Base-by-base conservation (phyloP, 2,113 vertebrate genomes). In the Gymnogyps californianus region DNA sequence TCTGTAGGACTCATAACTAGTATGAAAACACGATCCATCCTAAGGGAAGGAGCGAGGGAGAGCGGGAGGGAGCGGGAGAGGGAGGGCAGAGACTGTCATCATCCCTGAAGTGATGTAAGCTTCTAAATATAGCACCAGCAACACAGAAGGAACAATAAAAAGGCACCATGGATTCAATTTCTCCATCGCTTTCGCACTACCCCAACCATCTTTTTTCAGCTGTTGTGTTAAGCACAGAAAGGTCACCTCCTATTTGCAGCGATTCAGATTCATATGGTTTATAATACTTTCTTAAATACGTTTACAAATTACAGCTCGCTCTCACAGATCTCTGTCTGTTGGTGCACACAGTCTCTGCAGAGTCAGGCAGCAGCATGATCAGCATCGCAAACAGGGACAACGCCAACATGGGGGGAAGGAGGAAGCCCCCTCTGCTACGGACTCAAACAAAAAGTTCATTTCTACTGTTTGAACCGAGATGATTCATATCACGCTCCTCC, bases 121-220 rank as follows among this genome's bases (percentile, higher is more conserved):
- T 98, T 98, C 99, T 99, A 99, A 99, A 99, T 99, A 99, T 99
- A 99, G 98, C 97, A 97, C 70, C 98, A 97, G 98, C 96, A 83
- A 95, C 97, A 98, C 95, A 96, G 91, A 96, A 98, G 97, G 98
- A 98, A 98, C 98, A 98, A 98, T 98, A 98, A 98, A 98, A 97
- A 98, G 96, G 90, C 98, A 98, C 79, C 89, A 92, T 47, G 87
- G 95, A 96, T 96, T 97, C 91, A 91, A 93, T 97, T 96, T 96
- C 93, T 87, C 90, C 87, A 42, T 14, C 13, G 72, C 90, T 92
- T 93, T 93, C 57, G 26, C 59, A 72, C 67, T 94, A 26, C 86
- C 92, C 61, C 51, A 10, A 85, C 66, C 81, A 76, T 92, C 70
- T 95, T 94, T 96, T 83, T 76, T 70, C 92, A 96, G 91, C 79